Conservation (phyloP, 2,888 invertebrate genomes). For the Mythimna vitellina region DNA sequence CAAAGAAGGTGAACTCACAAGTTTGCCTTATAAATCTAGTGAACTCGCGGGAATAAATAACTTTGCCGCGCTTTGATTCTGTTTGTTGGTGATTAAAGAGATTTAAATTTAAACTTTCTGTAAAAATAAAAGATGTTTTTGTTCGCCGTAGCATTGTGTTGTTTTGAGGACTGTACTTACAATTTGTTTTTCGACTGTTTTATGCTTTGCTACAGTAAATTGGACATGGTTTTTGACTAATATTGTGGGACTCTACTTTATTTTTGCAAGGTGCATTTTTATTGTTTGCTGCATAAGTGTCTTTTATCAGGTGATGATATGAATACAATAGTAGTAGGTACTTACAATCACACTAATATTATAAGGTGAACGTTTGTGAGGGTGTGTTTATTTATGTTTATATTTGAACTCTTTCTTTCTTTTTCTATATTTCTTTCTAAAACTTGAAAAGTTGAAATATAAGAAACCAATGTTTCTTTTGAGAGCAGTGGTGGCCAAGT, state of each 20-base stretch:
- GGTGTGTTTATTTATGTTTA: no score
- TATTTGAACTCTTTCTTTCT: no score
- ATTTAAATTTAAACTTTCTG: conserved; percentile 50
- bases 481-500: no score
- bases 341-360: no score
- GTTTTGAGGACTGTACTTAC: conserved; percentile 3
- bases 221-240: not conserved
- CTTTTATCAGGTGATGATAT: no score
- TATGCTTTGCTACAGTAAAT: conserved; percentile 1
- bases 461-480: no score
- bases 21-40: conserved; percentile 82
- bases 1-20: conserved; percentile 82
- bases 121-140: conserved; percentile 39
- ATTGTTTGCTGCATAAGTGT: no score
- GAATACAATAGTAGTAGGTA: no score
- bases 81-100: conserved; percentile 66
- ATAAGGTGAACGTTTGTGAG: no score
- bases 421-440: no score
- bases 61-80: conserved; percentile 71
- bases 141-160: conserved; percentile 2
- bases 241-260: not conserved
- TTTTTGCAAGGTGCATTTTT: not conserved
- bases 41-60: conserved; percentile 75
- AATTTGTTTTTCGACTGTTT: conserved; percentile 10
- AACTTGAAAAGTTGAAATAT: no score